Percentiles rank a stretch among this genome's conserved stretches.
Evolutionary conservation across 1,140 invertebrate genomes (phyloP).

Genomic region (Drosophila lacertosa): DNA sequence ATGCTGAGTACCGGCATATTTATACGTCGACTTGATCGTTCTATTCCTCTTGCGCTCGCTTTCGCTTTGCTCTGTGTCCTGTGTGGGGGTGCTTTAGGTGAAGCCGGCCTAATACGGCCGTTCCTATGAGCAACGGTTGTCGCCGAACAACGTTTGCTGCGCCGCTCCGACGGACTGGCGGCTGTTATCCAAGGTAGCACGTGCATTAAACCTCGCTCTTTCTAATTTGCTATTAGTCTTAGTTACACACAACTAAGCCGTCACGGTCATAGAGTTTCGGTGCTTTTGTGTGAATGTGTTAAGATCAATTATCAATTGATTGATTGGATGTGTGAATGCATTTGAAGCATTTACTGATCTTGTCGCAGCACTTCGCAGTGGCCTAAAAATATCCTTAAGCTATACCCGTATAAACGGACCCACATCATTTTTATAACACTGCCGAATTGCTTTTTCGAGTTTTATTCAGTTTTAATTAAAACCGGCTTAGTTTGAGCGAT

Average conservation of each 20-base stretch:
- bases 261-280: conserved; percentile 7
- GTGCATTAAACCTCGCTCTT: conserved; percentile 22
- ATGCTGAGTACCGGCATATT: conserved; percentile 62
- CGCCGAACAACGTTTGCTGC: conserved; percentile 10
- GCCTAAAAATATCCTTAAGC: conserved; percentile 1
- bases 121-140: background rate
- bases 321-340: background rate
- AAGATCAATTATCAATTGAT: conserved; percentile 1
- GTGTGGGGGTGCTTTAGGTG: no score
- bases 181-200: conserved; percentile 27
- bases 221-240: background rate
- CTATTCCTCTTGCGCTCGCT: background rate
- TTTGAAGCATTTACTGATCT: background rate
- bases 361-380: background rate
- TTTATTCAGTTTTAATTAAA: background rate
- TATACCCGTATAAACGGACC: conserved; percentile 6
- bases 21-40: background rate
- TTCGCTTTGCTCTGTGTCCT: background rate
- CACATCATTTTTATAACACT: conserved; percentile 7
- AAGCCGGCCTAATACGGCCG: background rate
- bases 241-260: background rate
- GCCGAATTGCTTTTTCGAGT: background rate
- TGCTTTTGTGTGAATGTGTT: background rate
- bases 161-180: conserved; percentile 34
- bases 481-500: background rate